Evolutionary conservation across 2,888 invertebrate species (phyloP).

Genomic region (Dasypolia templi): DNA sequence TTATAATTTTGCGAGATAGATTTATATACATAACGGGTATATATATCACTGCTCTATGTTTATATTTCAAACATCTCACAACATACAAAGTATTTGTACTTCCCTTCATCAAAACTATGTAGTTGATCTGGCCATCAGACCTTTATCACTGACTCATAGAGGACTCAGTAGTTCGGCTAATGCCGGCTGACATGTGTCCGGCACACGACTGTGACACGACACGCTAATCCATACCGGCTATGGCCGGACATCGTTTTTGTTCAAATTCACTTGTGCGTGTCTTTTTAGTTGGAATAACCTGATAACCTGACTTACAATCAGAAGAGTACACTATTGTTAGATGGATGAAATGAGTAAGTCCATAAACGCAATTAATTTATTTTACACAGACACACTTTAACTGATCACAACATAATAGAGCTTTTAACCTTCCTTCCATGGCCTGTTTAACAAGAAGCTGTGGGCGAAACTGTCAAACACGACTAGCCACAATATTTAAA

Average conservation of each 20-base stretch:
- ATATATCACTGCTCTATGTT: neutral
- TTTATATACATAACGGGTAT: too few species aligned
- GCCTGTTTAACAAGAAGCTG: too few species aligned
- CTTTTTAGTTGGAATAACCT: constrained; percentile 6
- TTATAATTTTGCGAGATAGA: too few species aligned
- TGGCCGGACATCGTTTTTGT: constrained; percentile 46
- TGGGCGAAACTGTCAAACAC: neutral
- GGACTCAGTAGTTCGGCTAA: constrained; percentile 49
- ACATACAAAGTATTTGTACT: constrained; percentile 43
- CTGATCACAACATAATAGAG: too few species aligned
- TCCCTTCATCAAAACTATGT: constrained; percentile 63
- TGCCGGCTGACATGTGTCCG: constrained; percentile 62
- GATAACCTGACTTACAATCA: neutral
- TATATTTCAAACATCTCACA: constrained; percentile 11
- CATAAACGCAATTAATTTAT: neutral
- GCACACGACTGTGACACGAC: constrained; percentile 48
- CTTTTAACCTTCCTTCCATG: too few species aligned
- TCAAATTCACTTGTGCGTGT: constrained; percentile 11
- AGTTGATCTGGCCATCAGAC: constrained; percentile 59
- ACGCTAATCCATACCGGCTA: constrained; percentile 44
- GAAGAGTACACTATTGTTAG: neutral
- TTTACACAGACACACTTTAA: too few species aligned
- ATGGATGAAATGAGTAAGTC: neutral
- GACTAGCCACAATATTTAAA: neutral
- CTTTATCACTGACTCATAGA: constrained; percentile 52